Evolutionary conservation across 2,797 vertebrate genomes (phyloP), one percentile per base, ranked within the genome.

Genomic region (Syngnathus rostellatus): DNA sequence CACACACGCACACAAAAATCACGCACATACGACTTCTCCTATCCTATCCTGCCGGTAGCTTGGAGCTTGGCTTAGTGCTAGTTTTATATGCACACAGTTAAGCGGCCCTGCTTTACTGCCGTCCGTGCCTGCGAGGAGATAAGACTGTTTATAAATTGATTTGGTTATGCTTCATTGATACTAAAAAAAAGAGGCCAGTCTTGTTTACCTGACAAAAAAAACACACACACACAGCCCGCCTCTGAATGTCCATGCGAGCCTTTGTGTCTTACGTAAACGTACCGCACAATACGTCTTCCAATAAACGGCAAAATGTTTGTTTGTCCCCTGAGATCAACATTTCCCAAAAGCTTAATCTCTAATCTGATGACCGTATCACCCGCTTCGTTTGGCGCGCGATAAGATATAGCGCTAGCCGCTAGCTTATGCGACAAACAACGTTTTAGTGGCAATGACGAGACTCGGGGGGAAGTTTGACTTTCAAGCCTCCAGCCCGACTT

Each of bases 81-180:
- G 80, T 85, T 88, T 74, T 72, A 83, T 75, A 85, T 83, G 80
- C 81, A 75, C 88, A 86, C 85, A 84, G 86, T 87, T 88, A 86
- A 87, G 88, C 78, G 76, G 81, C 83, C 72, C 76, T 69, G 72
- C 77, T 80, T 80, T 76, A 82, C 65, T 65, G 53, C 61, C 73
- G 31, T 81, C 61, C 73, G 31, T 81, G 86, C 77, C 81, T 81
- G 71, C 63, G 79, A 81, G 78, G 79, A 88, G 85, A 90, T 90
- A 90, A 90, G 83, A 78, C 77, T 81, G 87, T 89, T 90, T 90
- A 87, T 86, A 88, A 88, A 90, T 89, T 88, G 87, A 91, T 91
- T 89, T 83, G 73, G 87, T 88, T 87, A 87, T 85, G 88, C 88
- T 89, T 86, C 85, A 82, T 80, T 86, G 88, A 89, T 87, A 88